Base-by-base conservation (phyloP, 2,888 invertebrate genomes). In the Aphodius granarius region DNA sequence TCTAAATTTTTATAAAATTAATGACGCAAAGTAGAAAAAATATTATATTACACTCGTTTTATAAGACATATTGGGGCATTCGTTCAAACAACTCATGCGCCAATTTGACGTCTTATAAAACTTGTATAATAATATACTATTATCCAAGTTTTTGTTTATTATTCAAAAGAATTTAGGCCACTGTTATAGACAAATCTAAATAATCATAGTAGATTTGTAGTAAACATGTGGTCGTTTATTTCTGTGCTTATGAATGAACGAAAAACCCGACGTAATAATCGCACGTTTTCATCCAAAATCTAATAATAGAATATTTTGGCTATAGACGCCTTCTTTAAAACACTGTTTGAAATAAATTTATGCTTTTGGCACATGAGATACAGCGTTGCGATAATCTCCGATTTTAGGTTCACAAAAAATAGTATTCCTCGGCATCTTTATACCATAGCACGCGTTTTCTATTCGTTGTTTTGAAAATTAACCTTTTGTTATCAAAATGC, bases 401-500 rank as follows among this genome's bases (percentile, higher is more conserved):
- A 43, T 43, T 43, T 43, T 43, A 43, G 43, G 43, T 2, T 43
- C 43, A 3, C 43, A 13, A 43, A 43, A 43, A 43, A 43, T 43
- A 43, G 43, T 43, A 43, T 43, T 43, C 9, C 9, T 43, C 43
- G 43, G 9, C 9, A 0, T 43, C 43, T 43, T 1, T 9, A 3
- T 13, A 43, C 13, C 13, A 43, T 13, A 43, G 43, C 43, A 43
- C 43, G 43, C 43, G 43, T 43, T 43, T 13, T 2, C 2, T 43
- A 13, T 43, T 43, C 43, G n/a, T n/a, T n/a, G n/a, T n/a, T n/a
- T n/a, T n/a, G 6, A 3, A 43, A 13, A 43, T 43, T 43, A 43
- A 43, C 13, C 13, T 43, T 43, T 23, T 20, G 22, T n/a, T 64
- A 18, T 68, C 78, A 78, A 75, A 74, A 83, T 83, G 83, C 82